Conservation (phyloP, 2,113 vertebrate genomes). For the Takifugu bimaculatus region DNA sequence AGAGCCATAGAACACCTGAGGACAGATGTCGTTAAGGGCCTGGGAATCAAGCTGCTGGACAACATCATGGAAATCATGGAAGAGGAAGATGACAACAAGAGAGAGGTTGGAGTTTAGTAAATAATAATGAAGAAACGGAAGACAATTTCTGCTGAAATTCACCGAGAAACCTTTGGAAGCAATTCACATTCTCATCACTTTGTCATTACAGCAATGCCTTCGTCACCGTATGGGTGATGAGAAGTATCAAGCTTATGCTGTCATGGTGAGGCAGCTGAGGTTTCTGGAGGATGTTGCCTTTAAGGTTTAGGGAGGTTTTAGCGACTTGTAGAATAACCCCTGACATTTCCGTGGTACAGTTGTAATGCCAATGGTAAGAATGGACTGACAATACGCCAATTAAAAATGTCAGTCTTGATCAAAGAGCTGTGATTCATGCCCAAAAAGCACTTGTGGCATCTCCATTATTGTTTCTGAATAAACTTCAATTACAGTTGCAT, state of each 20-base stretch:
- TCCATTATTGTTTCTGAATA: too few relatives aligned
- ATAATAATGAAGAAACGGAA: not conserved
- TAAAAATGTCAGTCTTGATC: too few relatives aligned
- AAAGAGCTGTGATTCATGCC: too few relatives aligned
- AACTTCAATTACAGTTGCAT: too few relatives aligned
- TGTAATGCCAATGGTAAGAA: not conserved
- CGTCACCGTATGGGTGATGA: conserved; percentile 85
- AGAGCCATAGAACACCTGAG: conserved; percentile 88
- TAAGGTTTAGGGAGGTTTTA: conserved; percentile 63
- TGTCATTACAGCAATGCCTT: conserved; percentile 74
- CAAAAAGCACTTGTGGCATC: too few relatives aligned
- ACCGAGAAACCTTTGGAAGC: not conserved
- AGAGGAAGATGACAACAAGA: conserved; percentile 84
- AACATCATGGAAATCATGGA: conserved; percentile 87
- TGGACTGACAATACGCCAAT: not conserved
- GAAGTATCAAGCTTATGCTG: conserved; percentile 80
- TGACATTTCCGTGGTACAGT: not conserved
- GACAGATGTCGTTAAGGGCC: conserved; percentile 85
- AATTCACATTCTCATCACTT: not conserved
- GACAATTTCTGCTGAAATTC: not conserved
- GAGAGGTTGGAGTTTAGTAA: conserved; percentile 76
- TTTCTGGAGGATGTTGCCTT: conserved; percentile 87
- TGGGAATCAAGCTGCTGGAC: conserved; percentile 73
- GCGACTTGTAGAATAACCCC: not conserved
- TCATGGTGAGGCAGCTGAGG: conserved; percentile 90